These are phyloP conservation scores for Nannoperca australis DNA, from an alignment of 2,797 vertebrate genomes.

Conservation along the genomic window DNA sequence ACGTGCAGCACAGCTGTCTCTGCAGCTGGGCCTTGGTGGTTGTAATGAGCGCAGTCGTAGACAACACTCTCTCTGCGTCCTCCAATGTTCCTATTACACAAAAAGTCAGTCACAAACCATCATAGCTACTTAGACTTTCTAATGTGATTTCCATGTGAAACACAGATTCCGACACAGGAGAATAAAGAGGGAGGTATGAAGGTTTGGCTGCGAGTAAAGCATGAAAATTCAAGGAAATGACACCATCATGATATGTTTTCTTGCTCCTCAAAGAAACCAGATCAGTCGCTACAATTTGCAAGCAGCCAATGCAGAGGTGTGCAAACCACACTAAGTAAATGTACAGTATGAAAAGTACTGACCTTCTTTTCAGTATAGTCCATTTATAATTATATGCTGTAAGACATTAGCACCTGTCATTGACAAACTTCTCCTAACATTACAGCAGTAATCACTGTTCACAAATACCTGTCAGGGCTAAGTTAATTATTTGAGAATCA, in stretches of 20 bases:
- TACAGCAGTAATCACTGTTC: slow-evolving; percentile 18
- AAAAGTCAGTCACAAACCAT: slow-evolving; percentile 61
- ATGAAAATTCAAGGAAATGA: slow-evolving; percentile 16
- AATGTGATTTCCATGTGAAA: slow-evolving; percentile 22
- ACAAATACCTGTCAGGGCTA: slow-evolving; percentile 45
- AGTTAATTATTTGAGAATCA: slow-evolving; percentile 60
- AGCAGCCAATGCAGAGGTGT: slow-evolving; percentile 28
- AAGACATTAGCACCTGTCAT: neutral
- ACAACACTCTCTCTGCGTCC: slow-evolving; percentile 39
- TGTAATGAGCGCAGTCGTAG: slow-evolving; percentile 50
- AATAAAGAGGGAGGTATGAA: neutral
- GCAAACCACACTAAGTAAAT: neutral
- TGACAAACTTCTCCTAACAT: slow-evolving; percentile 14
- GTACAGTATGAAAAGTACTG: neutral
- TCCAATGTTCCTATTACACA: slow-evolving; percentile 39
- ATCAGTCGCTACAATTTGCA: slow-evolving; percentile 14
- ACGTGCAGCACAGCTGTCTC: slow-evolving; percentile 62
- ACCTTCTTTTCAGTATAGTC: slow-evolving; percentile 5
- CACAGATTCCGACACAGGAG: neutral
- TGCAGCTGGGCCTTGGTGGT: slow-evolving; percentile 66
- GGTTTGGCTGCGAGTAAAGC: neutral
- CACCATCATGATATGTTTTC: slow-evolving; percentile 18
- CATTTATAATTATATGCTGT: neutral
- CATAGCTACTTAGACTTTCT: slow-evolving; percentile 29
- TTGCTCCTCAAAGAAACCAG: slow-evolving; percentile 12